Evolutionary conservation across 1,140 invertebrate species (phyloP), one percentile per base, ranked within the genome.

Genomic region (Drosophila elegans): DNA sequence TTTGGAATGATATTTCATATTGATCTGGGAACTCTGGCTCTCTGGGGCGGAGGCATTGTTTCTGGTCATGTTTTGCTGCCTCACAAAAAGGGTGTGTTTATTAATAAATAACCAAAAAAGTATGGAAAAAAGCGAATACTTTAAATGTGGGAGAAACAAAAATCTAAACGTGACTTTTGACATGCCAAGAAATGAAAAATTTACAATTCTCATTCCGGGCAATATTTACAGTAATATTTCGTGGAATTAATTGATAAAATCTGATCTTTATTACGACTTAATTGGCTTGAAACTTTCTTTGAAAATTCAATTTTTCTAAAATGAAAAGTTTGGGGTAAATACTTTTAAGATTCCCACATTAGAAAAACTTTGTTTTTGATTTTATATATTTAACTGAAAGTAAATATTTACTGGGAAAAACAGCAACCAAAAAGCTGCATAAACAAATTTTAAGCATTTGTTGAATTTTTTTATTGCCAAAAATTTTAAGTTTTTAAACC

Each of bases 1-100:
- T 73, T 67, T 71, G 74, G 85, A 88, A 89, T 88, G 84, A 80
- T 89, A 88, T 88, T 88, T 88, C 62, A 80, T 84, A 80, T 84
- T 63, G 59, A 77, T 89, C 74, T 82, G 44, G 63, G 68, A 72
- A 71, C 68, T 34, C 42, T 32, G 11, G 41, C 48, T 52, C 32
- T 36, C 45, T 38, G 64, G 63, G 62, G 56, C 39, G 61, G 32
- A 51, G 53, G 69, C 69, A 78, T 56, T 63, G 32, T 72, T 64
- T 71, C 45, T 66, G 60, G 11, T 27, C 41, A 12, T 38, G 4
- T 42, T 9, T 13, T 13, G 67, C 69, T 74, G 69, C 57, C 69
- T 55, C 55, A 45, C 51, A 63, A 63, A 54, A 69, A 56, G 54
- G 72, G 72, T 74, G 72, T 74, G 72, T 74, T 74, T 74, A 73